These are phyloP conservation scores for Mirounga angustirostris DNA, from an alignment of 2,113 vertebrate genomes.

Conservation along the genomic window DNA sequence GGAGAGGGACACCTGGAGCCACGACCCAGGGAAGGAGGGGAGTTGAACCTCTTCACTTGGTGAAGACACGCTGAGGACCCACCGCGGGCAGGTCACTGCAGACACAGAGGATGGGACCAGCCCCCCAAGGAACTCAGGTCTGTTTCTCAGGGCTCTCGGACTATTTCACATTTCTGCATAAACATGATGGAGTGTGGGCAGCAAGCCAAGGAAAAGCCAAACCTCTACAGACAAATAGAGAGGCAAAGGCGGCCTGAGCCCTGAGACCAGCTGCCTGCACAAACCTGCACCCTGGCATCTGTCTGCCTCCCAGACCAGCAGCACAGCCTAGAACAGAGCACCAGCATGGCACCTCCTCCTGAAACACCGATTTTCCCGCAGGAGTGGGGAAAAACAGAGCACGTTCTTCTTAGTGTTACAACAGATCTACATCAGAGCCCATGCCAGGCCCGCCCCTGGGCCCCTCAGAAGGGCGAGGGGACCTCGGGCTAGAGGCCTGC, in stretches of 20 bases:
- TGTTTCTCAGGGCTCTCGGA: neutral
- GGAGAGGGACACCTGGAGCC: neutral
- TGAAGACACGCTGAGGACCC: neutral
- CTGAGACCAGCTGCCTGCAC: rapidly evolving
- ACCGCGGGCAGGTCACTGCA: rapidly evolving
- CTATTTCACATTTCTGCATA: neutral
- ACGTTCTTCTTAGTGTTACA: neutral
- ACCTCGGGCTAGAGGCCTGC: too few relatives aligned
- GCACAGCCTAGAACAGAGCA: neutral
- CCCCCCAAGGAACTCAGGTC: neutral
- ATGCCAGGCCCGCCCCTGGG: neutral
- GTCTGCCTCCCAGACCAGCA: neutral
- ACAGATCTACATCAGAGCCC: neutral
- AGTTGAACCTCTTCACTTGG: neutral
- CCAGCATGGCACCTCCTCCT: rapidly evolving
- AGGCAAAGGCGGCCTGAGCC: neutral
- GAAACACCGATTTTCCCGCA: neutral
- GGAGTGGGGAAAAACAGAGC: neutral
- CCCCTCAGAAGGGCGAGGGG: neutral
- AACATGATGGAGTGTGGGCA: neutral
- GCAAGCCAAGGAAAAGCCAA: neutral
- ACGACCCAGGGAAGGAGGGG: neutral
- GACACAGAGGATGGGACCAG: neutral
- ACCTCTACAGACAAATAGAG: neutral
- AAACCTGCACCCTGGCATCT: neutral